These are phyloP conservation scores for Phortica magna DNA, from an alignment of 2,888 invertebrate species.

Conservation along the genomic window DNA sequence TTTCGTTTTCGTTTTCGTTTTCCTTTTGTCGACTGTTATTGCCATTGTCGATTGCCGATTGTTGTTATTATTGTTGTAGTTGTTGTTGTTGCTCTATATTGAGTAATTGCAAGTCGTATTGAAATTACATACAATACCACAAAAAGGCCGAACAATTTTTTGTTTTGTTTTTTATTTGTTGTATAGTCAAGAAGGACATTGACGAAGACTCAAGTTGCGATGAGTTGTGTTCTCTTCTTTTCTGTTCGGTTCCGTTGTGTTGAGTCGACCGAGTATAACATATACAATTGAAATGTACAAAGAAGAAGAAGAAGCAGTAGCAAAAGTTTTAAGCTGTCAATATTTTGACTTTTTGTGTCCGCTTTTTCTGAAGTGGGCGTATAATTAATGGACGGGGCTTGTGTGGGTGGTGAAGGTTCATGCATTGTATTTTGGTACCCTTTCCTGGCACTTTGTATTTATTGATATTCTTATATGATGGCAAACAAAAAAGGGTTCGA, in stretches of 20 bases:
- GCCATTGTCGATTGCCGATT: conserved; percentile 47
- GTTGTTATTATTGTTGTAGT: conserved; percentile 38
- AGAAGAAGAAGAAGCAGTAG: conserved; percentile 37
- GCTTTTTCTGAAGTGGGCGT: conserved; percentile 70
- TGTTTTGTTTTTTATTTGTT: not conserved
- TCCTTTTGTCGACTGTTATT: conserved; percentile 57
- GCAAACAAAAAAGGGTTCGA: conserved; percentile 48
- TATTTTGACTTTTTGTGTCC: conserved; percentile 73
- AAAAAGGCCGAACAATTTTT: not conserved
- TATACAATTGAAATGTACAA: conserved; percentile 51
- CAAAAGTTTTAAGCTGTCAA: conserved; percentile 69
- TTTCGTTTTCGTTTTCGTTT: conserved; percentile 56
- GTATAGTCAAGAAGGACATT: not conserved
- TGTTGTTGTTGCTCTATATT: conserved; percentile 41
- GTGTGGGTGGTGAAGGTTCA: not conserved
- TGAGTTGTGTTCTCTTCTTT: too few species aligned
- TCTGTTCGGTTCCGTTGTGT: conserved; percentile 5
- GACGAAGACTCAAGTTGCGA: conserved; percentile 28
- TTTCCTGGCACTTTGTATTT: not conserved
- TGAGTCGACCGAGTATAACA: too few species aligned
- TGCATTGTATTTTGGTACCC: too few species aligned
- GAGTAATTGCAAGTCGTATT: conserved; percentile 67
- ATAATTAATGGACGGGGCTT: conserved; percentile 69
- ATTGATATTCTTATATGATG: not conserved
- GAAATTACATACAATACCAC: conserved; percentile 28